phyloP scores from a whole-genome alignment of 2,888 invertebrate genomes.

The Eupithecia subfuscata region DNA sequence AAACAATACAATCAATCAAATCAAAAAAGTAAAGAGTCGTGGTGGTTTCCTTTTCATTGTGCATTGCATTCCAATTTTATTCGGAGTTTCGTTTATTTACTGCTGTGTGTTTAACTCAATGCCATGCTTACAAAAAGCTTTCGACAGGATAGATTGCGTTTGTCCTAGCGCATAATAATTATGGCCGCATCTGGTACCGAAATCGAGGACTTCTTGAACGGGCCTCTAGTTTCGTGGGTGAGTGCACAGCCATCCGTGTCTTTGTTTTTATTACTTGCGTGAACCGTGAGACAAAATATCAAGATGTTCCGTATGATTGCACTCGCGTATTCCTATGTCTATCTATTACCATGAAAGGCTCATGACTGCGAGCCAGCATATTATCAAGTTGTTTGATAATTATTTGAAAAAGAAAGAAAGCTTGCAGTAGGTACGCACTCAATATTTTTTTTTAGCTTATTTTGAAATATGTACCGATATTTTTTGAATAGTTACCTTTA shows the following conservation, averaged over 20 bases:
- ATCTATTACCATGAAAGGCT: neutral
- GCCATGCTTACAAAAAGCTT: conserved; percentile 68
- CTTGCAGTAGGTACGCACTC: neutral
- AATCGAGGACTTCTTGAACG: conserved; percentile 92
- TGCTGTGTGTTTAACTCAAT: conserved; percentile 59
- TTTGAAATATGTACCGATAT: neutral
- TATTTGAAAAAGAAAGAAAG: neutral
- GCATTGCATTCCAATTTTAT: conserved; percentile 23
- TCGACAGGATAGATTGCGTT: conserved; percentile 65
- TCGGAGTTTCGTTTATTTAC: conserved; percentile 35
- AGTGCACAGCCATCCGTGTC: conserved; percentile 79
- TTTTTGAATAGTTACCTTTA: neutral
- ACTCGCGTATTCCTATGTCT: conserved; percentile 35
- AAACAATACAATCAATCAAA: neutral
- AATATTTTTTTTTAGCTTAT: neutral
- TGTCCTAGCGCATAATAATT: conserved; percentile 73
- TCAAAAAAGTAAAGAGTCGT: conserved; percentile 19
- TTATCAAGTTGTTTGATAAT: neutral
- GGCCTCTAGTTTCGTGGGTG: conserved; percentile 94
- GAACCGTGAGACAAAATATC: conserved; percentile 68
- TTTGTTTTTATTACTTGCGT: conserved; percentile 64
- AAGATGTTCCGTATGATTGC: conserved; percentile 66
- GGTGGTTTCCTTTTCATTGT: conserved; percentile 30
- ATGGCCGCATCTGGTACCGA: conserved; percentile 88
- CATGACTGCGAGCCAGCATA: neutral